Percentiles rank a stretch among this genome's conserved stretches.
phyloP scores from a whole-genome alignment of 2,113 vertebrate species.

The Aegotheles bennettii region DNA sequence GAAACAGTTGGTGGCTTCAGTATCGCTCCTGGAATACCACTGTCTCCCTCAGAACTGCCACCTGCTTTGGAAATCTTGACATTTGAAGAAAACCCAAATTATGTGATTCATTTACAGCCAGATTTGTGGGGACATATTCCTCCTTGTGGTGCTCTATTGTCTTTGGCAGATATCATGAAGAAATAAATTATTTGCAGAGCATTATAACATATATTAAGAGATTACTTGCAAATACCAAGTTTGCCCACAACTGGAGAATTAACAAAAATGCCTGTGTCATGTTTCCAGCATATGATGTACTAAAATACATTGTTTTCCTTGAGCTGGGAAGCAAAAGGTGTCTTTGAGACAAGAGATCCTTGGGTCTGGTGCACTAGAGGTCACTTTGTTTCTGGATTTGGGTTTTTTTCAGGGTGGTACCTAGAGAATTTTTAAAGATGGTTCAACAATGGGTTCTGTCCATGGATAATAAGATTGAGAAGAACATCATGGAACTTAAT shows the following conservation, averaged over 20 bases:
- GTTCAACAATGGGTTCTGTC: constrained; percentile 58
- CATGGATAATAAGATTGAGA: constrained; percentile 31
- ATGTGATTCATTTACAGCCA: not conserved
- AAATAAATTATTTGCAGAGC: not conserved
- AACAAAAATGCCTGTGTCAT: not conserved
- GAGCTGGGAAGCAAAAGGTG: not conserved
- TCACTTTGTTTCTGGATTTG: not conserved
- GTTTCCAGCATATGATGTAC: not conserved
- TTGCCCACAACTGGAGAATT: not conserved
- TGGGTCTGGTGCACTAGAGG: not conserved
- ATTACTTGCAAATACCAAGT: not conserved
- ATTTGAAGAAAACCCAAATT: not conserved
- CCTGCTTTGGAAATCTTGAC: constrained; percentile 3
- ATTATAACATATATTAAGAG: not conserved
- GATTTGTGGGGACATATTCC: not conserved
- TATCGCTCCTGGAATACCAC: not conserved
- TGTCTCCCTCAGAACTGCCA: not conserved
- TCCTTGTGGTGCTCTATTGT: not conserved
- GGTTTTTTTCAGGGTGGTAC: not conserved
- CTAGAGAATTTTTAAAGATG: constrained; percentile 36
- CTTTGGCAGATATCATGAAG: not conserved
- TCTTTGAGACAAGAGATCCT: not conserved
- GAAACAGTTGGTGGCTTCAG: not conserved
- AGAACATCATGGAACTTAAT: constrained; percentile 33
- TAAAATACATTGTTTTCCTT: not conserved